Evolutionary conservation across 2,888 invertebrate genomes (phyloP), one percentile per base, ranked within the genome.

Genomic region (Geotrupes spiniger): DNA sequence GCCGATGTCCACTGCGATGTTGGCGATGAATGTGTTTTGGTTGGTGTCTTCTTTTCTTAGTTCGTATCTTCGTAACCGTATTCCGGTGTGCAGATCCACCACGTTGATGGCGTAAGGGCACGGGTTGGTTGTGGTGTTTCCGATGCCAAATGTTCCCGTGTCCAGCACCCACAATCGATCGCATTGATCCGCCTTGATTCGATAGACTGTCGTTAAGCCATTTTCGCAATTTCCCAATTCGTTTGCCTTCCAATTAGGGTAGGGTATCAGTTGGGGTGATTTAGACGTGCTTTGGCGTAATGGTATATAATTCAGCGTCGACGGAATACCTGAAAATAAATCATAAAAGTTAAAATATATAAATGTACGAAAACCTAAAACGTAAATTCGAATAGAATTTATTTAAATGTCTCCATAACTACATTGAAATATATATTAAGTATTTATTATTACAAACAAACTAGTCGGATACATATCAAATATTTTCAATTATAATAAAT

Each of bases 81-180:
- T 78, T 63, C 90, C 84, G 0, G 88, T 89, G 49, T 78, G 78
- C 57, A 91, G 73, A 67, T 91, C 89, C 63, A 84, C 89, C 1
- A 91, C 78, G 64, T 88, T 87, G 4, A 91, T 71, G 1, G 88
- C 78, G 66, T 89, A 90, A 0, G 90, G 90, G 62, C 90, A 90
- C 1, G 85, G 80, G 63, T 89, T 87, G 46, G 84, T 83, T 1
- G 85, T 85, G 2, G 84, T 84, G 59, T 84, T 83, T 16, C 74
- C 89, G 57, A 89, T 89, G 49, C 90, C 90, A 60, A 86, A 83
- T 31, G 89, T 90, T 45, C 91, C 91, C 10, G 87, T 87, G 63
- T 91, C 91, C 43, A 91, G 70, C 1, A 89, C 88, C 91, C 91
- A 91, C 0, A 91, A 78, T 40, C 91, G 79, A 57, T 88, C 84